Evolutionary conservation across 1,140 invertebrate genomes (phyloP).

Genomic region (Pseudomyrmex sp.): DNA sequence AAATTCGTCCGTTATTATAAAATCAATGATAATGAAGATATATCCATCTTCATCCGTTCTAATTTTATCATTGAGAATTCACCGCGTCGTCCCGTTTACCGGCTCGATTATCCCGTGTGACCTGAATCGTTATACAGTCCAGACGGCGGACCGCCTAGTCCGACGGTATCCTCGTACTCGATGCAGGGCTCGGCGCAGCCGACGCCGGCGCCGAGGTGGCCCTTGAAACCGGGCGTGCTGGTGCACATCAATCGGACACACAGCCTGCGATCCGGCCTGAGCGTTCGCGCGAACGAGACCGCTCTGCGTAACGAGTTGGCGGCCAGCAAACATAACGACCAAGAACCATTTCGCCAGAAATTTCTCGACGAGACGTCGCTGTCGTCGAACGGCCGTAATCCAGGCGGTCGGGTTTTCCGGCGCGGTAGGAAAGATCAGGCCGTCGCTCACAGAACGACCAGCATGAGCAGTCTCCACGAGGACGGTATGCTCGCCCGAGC

Average conservation of each 20-base stretch:
- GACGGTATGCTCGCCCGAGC: slow-evolving; percentile 82
- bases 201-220: slow-evolving; percentile 92
- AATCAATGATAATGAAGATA: slow-evolving; percentile 3
- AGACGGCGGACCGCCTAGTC: slow-evolving; percentile 82
- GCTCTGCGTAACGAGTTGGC: slow-evolving; percentile 57
- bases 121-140: slow-evolving; percentile 74
- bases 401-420: slow-evolving; percentile 54
- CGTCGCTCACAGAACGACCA: slow-evolving; percentile 32
- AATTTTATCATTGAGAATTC: slow-evolving; percentile 46
- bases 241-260: slow-evolving; percentile 93
- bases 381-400: slow-evolving; percentile 63
- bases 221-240: slow-evolving; percentile 93
- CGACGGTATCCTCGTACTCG: slow-evolving; percentile 80
- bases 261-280: slow-evolving; percentile 85
- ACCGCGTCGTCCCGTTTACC: slow-evolving; percentile 23
- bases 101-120: slow-evolving; percentile 26
- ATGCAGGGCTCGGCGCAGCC: slow-evolving; percentile 79
- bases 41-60: neutral
- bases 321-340: slow-evolving; percentile 43
- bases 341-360: slow-evolving; percentile 40
- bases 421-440: slow-evolving; percentile 50
- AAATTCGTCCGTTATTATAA: slow-evolving; percentile 15
- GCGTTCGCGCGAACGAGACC: slow-evolving; percentile 65
- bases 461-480: slow-evolving; percentile 73
- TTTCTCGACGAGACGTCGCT: slow-evolving; percentile 63